These are phyloP conservation scores for Tenrec ecaudatus DNA, from an alignment of 2,113 vertebrate species.

Conservation along the genomic window DNA sequence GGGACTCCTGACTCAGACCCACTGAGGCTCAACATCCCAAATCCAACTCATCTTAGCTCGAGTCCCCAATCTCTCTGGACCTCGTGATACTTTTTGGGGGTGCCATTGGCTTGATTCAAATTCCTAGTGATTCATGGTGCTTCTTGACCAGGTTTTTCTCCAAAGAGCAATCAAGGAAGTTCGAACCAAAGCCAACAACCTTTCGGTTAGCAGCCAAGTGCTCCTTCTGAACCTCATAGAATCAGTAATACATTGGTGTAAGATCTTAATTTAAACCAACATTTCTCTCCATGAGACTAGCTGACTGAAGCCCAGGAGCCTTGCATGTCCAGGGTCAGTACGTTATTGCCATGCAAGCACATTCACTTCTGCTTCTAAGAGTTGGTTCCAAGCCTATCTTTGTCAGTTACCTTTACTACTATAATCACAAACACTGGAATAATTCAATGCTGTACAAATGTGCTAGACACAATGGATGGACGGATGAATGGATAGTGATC, in stretches of 20 bases:
- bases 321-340: neutral
- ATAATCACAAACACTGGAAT: neutral
- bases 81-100: neutral
- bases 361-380: neutral
- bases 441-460: neutral
- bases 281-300: neutral
- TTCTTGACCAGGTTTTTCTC: too few relatives aligned
- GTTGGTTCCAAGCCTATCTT: neutral
- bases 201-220: neutral
- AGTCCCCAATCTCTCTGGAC: neutral
- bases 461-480: too few relatives aligned
- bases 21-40: neutral
- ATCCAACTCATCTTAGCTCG: neutral
- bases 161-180: neutral
- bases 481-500: too few relatives aligned
- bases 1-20: neutral
- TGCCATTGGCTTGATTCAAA: neutral
- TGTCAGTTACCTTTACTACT: neutral
- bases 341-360: neutral
- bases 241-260: neutral
- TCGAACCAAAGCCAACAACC: neutral
- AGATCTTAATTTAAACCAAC: neutral
- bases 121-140: neutral
- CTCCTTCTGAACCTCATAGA: neutral
- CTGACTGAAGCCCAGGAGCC: neutral